A percentile compares a stretch with the other conserved stretches of the same genome.
Conservation (phyloP, 2,888 invertebrate genomes). For the Copidosoma aretas region DNA sequence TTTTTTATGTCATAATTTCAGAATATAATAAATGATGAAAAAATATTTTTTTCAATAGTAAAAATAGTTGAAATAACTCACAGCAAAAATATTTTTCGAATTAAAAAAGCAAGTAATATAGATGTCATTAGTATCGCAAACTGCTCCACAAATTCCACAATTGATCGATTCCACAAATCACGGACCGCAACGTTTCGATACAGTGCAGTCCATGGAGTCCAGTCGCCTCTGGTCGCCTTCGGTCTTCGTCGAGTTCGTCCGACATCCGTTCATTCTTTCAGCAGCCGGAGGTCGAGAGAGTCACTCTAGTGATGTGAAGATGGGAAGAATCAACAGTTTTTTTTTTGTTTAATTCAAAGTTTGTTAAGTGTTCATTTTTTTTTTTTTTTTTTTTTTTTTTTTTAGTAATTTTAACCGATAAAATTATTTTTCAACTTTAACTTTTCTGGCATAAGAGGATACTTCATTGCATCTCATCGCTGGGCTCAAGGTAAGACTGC, state of each 20-base stretch:
- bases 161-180: too few relatives aligned
- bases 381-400: slow-evolving; percentile 3
- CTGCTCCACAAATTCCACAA: too few relatives aligned
- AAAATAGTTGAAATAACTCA: too few relatives aligned
- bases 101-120: too few relatives aligned
- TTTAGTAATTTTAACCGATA: slow-evolving; percentile 13
- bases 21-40: too few relatives aligned
- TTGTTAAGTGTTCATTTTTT: background rate
- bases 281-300: background rate
- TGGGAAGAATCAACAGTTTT: slow-evolving; percentile 4
- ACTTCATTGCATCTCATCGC: background rate
- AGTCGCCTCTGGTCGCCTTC: too few relatives aligned
- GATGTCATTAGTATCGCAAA: too few relatives aligned
- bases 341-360: slow-evolving; percentile 12
- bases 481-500: slow-evolving; percentile 23
- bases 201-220: too few relatives aligned
- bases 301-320: background rate
- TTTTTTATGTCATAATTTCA: too few relatives aligned
- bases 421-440: background rate
- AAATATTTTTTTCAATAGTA: too few relatives aligned
- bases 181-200: too few relatives aligned
- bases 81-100: too few relatives aligned
- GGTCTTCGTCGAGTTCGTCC: background rate
- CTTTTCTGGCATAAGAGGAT: background rate
- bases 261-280: slow-evolving; percentile 29